Base-by-base conservation (phyloP, 2,888 invertebrate species). In the Dasysyrphus albostriatus region DNA sequence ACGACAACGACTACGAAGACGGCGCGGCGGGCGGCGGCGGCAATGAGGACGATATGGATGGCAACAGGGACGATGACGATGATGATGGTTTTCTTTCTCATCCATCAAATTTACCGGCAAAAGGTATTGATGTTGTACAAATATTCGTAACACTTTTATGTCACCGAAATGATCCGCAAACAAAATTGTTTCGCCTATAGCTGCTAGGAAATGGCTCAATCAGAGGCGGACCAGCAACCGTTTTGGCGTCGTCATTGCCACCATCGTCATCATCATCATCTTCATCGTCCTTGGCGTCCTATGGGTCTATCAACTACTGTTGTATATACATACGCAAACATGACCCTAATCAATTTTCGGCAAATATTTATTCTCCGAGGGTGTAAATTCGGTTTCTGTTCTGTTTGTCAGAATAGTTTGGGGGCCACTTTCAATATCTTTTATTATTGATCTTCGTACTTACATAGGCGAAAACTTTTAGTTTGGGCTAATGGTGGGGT, bases 261-360 rank as follows among this genome's bases (percentile, higher is more conserved):
- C 34, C 32, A 19, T 12, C 16, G 58, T 65, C 39, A 49, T 58
- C 70, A 16, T 32, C 32, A 32, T 54, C 59, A 16, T 32, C 32
- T 4, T 54, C 59, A 12, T 63, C 16, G 76, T 44, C 44, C 9
- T 72, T 51, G 72, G 32, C 34, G 69, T 69, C 34, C 42, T 5
- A 24, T 56, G 42, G 72, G 47, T 69, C 58, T 56, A 73, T 81
- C 42, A 37, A 49, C 29, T 34, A n/a, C n/a, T n/a, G n/a, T n/a
- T n/a, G n/a, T n/a, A 10, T 14, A 8, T 54, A 3, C n/a, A 67
- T 14, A 49, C 47, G 39, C 70, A 85, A 85, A 85, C 85, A 85
- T 82, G 69, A 77, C 77, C 77, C 85, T 82, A 82, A 85, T 85
- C 85, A 85, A 82, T 74, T 85, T 81, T 78, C 37, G 69, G 65